Evolutionary conservation across 1,140 invertebrate genomes (phyloP), one percentile per base, ranked within the genome.

Genomic region (Trichonephila inaurata): DNA sequence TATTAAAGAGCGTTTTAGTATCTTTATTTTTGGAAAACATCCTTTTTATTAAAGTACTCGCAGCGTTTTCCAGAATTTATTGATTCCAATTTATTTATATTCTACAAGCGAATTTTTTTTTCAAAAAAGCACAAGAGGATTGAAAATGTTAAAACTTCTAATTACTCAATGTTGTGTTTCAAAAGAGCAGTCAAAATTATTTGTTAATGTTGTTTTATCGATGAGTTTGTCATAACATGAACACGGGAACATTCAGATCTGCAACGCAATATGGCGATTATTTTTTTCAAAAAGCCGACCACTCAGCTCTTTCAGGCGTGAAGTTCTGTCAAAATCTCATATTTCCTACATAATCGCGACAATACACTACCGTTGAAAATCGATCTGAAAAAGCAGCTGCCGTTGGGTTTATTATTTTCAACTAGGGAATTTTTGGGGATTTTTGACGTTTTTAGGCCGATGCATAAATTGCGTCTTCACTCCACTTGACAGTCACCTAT

Each of bases 291-390:
- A 21, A 12, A 40, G 16, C 18, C 83, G 83, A 85, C 83, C 83
- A 85, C 83, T 61, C 28, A 24, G 21, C 51, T 58, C 72, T 85
- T 58, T 60, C 21, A 85, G 60, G n/a, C 58, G 83, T 85, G 83
- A 85, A 85, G 51, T 85, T 85, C 51, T 85, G 83, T 58, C 40
- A 85, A 58, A 60, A 85, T 85, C 44, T 85, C 83, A 21, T 24
- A 51, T 85, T 85, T 85, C 83, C n/a, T 85, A n/a, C 58, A 28
- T 24, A 77, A 60, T 58, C 83, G 16, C 1, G 14, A 85, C 51
- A 85, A 85, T 85, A 60, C 51, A 51, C 10, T 60, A 24, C 83
- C 58, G 51, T 85, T 61, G 58, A 85, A 85, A 61, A 51, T 60
- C 51, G 44, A 61, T 28, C 28, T 33, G 72, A 77, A 77, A 51